Conservation (phyloP, 2,888 invertebrate species). For the Andrena chrysosceles region DNA sequence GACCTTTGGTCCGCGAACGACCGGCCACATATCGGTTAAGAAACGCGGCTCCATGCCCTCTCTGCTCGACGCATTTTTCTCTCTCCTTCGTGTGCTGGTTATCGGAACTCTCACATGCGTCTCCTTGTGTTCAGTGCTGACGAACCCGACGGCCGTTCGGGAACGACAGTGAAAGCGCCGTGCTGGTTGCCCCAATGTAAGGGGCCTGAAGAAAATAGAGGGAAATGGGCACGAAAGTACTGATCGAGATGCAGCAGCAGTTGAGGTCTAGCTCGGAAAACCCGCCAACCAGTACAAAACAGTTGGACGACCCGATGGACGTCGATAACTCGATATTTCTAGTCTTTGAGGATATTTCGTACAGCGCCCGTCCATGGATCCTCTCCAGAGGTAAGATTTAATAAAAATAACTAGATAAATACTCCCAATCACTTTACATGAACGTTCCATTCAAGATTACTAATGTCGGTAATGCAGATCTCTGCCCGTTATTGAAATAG, state of each 20-base stretch:
- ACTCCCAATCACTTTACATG: no score
- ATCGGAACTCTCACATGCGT: slow-evolving; percentile 12
- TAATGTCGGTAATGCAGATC: slow-evolving; percentile 3
- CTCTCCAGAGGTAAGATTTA: slow-evolving; percentile 86
- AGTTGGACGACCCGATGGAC: slow-evolving; percentile 35
- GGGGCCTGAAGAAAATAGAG: neutral
- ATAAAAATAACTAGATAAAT: neutral
- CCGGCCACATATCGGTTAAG: neutral
- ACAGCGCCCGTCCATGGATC: slow-evolving; percentile 88
- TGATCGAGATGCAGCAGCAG: slow-evolving; percentile 58
- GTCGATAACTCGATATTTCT: slow-evolving; percentile 86
- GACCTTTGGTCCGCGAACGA: neutral
- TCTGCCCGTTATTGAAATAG: neutral
- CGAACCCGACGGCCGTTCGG: neutral
- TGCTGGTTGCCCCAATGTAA: slow-evolving; percentile 33
- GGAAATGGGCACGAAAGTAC: slow-evolving; percentile 53
- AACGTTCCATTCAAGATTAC: no score
- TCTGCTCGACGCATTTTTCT: neutral
- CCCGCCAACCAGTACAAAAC: slow-evolving; percentile 37
- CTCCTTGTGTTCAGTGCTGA: slow-evolving; percentile 44
- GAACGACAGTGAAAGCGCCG: slow-evolving; percentile 8
- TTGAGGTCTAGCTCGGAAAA: slow-evolving; percentile 16
- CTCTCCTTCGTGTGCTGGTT: neutral
- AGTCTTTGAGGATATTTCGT: slow-evolving; percentile 89
- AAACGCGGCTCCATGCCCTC: slow-evolving; percentile 21